Percentiles rank a stretch among this genome's conserved stretches.
phyloP scores from a whole-genome alignment of 2,113 vertebrate genomes.

The Leucopsar rothschildi region DNA sequence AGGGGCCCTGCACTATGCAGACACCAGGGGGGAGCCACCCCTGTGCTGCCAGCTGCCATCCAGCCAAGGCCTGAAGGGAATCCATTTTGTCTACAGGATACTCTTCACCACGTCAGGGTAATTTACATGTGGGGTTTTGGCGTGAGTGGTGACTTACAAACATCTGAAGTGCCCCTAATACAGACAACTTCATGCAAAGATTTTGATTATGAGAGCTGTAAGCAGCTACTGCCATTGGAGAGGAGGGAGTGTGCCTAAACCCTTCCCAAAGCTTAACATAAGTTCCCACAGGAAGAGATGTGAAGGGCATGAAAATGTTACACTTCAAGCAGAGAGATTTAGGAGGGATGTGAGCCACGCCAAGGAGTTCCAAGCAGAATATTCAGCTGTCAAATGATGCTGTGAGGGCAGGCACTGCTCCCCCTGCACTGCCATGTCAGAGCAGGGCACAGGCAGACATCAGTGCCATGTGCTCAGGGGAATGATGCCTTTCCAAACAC shows the following conservation, averaged over 20 bases:
- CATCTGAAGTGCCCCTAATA: not conserved
- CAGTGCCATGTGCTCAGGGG: not conserved
- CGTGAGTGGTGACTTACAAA: not conserved
- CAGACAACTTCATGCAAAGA: not conserved
- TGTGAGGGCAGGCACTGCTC: fast-evolving
- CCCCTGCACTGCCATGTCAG: not conserved
- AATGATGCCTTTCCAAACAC: not conserved
- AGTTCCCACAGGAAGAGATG: conserved; percentile 8
- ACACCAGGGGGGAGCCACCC: fast-evolving
- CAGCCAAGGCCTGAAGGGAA: not conserved
- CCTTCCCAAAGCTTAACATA: not conserved
- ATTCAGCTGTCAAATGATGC: not conserved
- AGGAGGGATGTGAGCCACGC: not conserved
- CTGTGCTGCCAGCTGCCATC: not conserved
- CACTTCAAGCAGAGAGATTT: conserved; percentile 11
- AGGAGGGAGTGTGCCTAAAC: not conserved
- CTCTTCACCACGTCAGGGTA: not conserved
- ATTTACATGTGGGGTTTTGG: not conserved
- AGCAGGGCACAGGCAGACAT: not conserved
- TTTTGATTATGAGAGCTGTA: not conserved
- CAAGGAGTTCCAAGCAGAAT: not conserved
- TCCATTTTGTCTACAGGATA: not conserved
- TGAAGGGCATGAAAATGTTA: not conserved
- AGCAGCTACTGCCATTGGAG: not conserved
- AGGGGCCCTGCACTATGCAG: fast-evolving